Percentiles rank a stretch among this genome's conserved stretches.
Conservation (phyloP, 2,888 invertebrate genomes). For the Cosmopolites sordidus region DNA sequence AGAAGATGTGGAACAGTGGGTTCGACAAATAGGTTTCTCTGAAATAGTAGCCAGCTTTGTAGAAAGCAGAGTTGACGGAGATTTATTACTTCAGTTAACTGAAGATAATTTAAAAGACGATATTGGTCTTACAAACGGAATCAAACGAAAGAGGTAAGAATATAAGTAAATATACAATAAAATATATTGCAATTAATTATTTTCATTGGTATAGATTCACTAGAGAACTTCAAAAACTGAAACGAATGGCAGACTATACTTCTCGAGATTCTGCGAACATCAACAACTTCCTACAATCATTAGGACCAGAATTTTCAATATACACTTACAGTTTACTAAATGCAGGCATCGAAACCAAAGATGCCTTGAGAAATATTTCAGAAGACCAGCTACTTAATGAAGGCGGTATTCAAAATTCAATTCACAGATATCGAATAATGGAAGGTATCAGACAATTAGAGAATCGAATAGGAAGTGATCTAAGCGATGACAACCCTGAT, state of each 20-base stretch:
- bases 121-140: conserved; percentile 89
- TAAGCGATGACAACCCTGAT: conserved; percentile 74
- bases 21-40: conserved; percentile 93
- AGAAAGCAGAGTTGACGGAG: conserved; percentile 93
- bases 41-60: conserved; percentile 80
- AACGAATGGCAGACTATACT: conserved; percentile 94
- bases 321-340: conserved; percentile 97
- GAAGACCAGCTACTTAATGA: conserved; percentile 90
- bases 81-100: conserved; percentile 84
- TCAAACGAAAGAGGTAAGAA: conserved; percentile 77
- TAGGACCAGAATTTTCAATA: conserved; percentile 87
- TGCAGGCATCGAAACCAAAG: conserved; percentile 84
- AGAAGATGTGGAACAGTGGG: conserved; percentile 96
- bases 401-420: conserved; percentile 90
- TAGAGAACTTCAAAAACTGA: conserved; percentile 85
- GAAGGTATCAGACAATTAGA: conserved; percentile 77
- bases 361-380: conserved; percentile 76
- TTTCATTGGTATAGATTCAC: conserved; percentile 66
- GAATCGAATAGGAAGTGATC: conserved; percentile 55
- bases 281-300: conserved; percentile 75
- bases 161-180: background rate
- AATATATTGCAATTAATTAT: background rate
- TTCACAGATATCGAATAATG: conserved; percentile 86
- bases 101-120: conserved; percentile 91
- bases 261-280: conserved; percentile 90